Conservation (phyloP, 2,888 invertebrate genomes). For the Calliphora vomitoria region DNA sequence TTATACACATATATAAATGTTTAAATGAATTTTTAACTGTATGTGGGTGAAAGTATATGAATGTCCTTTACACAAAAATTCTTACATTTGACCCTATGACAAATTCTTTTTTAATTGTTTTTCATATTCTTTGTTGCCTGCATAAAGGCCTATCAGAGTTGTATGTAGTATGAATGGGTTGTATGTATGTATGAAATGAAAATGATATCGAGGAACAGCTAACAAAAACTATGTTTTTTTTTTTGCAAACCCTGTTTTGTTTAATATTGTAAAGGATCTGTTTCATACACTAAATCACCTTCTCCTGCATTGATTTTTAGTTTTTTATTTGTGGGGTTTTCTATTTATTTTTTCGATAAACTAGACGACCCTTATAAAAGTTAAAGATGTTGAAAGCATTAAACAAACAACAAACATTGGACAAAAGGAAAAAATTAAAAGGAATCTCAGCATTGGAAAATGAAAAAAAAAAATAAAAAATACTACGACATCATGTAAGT, state of each 20-base stretch:
- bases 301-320: neutral
- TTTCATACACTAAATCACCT: neutral
- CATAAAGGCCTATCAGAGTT: constrained; percentile 2
- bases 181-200: neutral
- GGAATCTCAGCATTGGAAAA: neutral
- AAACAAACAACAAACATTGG: neutral
- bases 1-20: too few species aligned
- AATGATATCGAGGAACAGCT: neutral
- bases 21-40: too few species aligned
- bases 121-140: neutral
- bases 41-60: neutral
- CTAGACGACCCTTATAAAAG: constrained; percentile 19
- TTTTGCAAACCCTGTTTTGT: neutral
- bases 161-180: neutral
- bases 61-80: constrained; percentile 8
- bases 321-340: neutral
- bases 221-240: neutral
- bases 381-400: constrained; percentile 20
- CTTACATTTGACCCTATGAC: constrained; percentile 44
- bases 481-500: neutral
- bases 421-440: constrained; percentile 1
- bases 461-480: neutral
- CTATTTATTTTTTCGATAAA: neutral
- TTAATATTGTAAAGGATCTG: constrained; percentile 2
- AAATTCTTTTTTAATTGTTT: constrained; percentile 46